These are phyloP conservation scores for Ectobius pallidus DNA, from an alignment of 2,888 invertebrate species.

Conservation along the genomic window DNA sequence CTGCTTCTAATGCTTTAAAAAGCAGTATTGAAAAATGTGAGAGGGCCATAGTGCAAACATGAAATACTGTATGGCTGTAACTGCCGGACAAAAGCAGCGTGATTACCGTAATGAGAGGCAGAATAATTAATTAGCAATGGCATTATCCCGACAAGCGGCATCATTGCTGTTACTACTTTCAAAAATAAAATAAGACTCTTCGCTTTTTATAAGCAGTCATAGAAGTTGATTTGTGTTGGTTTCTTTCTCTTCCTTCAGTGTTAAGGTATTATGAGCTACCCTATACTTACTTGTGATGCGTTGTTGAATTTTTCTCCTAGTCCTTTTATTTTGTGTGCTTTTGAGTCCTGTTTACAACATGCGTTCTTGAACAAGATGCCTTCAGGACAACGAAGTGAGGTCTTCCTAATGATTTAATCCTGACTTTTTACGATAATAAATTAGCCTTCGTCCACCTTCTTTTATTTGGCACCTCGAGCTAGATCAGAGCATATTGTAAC, in stretches of 20 bases:
- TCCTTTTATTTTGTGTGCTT: not conserved
- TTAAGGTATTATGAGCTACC: not conserved
- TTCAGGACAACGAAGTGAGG: conserved; percentile 4
- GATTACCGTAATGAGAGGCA: conserved; percentile 17
- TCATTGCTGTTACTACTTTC: not conserved
- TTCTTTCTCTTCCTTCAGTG: not conserved
- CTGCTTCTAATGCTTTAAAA: not conserved
- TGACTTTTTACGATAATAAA: conserved; percentile 5
- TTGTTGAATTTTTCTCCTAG: not conserved
- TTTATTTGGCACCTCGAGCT: not conserved
- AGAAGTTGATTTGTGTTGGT: not conserved
- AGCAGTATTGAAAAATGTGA: not conserved
- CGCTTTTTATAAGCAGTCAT: conserved; percentile 4
- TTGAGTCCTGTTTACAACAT: conserved; percentile 1
- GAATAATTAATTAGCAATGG: conserved; percentile 28
- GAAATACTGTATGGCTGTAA: conserved; percentile 30
- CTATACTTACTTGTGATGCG: conserved; percentile 2
- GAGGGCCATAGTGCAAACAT: conserved; percentile 20
- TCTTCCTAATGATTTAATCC: conserved; percentile 17
- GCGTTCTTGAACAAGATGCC: not conserved
- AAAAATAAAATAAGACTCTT: conserved; percentile 1
- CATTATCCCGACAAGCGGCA: conserved; percentile 12
- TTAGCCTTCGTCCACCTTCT: not conserved
- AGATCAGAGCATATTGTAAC: not conserved
- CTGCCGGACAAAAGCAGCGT: conserved; percentile 21